A percentile compares a stretch with the other conserved stretches of the same genome.
Conservation (phyloP, 2,113 vertebrate species). For the Chaetorhynchus papuensis region DNA sequence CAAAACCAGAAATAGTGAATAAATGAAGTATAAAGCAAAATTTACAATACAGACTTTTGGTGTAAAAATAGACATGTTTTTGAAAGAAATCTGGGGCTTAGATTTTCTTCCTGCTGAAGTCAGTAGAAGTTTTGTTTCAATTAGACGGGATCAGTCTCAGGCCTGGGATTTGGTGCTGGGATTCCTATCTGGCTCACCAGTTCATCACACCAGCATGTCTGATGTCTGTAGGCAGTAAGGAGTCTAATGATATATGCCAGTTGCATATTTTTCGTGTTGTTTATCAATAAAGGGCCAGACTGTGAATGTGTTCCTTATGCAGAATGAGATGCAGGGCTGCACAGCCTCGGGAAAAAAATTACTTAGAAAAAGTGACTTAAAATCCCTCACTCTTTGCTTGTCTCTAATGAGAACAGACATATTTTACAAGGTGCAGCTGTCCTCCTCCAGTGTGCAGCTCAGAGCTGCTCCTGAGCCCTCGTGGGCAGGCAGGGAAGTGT, state of each 20-base stretch:
- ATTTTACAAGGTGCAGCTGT: conserved; percentile 9
- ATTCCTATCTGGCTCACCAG: conserved; percentile 13
- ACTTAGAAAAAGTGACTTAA: background rate
- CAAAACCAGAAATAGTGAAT: background rate
- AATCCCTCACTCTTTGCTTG: background rate
- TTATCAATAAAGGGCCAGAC: conserved; percentile 30
- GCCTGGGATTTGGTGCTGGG: conserved; percentile 12
- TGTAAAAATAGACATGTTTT: background rate
- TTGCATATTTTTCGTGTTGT: conserved; percentile 37
- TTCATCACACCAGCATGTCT: conserved; percentile 9
- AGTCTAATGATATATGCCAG: background rate
- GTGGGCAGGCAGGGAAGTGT: background rate
- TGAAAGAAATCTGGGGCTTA: background rate
- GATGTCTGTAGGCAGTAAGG: conserved; percentile 1
- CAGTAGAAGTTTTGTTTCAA: conserved; percentile 23
- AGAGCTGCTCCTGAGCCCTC: background rate
- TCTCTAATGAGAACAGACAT: background rate
- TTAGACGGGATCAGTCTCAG: conserved; percentile 5
- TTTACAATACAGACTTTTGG: background rate
- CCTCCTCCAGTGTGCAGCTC: background rate
- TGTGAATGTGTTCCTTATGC: conserved; percentile 7
- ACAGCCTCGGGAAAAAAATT: background rate
- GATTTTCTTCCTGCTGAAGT: background rate
- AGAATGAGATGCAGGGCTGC: background rate
- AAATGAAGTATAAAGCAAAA: background rate